A percentile compares a stretch with the other conserved stretches of the same genome.
These are phyloP conservation scores for Epiblema foenella DNA, from an alignment of 2,888 invertebrate genomes.

Conservation along the genomic window DNA sequence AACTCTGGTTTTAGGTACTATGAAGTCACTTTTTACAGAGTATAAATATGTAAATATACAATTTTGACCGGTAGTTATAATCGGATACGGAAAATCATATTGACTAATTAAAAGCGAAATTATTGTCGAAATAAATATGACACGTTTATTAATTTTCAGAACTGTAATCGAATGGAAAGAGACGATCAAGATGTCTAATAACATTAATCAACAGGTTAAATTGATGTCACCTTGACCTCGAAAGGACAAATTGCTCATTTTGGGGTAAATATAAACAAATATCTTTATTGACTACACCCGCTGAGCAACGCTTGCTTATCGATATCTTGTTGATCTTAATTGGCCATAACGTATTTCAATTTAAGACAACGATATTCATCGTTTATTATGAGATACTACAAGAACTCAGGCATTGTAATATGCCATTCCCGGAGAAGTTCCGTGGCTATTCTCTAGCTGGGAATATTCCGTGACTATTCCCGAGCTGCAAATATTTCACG, in stretches of 20 bases:
- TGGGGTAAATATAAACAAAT: not conserved
- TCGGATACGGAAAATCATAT: not conserved
- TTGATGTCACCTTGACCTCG: conserved; percentile 5
- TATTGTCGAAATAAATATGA: not conserved
- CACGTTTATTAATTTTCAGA: not conserved
- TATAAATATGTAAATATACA: not conserved
- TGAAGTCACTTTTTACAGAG: not conserved
- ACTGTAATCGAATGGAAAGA: not conserved
- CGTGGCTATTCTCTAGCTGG: too few relatives aligned
- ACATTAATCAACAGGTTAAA: conserved; percentile 4
- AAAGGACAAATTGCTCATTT: not conserved
- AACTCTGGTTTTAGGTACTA: not conserved
- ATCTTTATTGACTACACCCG: not conserved
- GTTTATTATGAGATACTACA: not conserved
- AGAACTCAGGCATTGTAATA: too few relatives aligned
- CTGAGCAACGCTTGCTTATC: not conserved
- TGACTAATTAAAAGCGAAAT: not conserved
- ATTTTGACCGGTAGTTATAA: too few relatives aligned
- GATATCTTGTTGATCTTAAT: conserved; percentile 5
- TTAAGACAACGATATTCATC: not conserved
- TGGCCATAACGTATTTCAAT: not conserved
- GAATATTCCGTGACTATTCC: too few relatives aligned
- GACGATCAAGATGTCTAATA: not conserved
- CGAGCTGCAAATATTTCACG: too few relatives aligned
- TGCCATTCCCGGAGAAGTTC: too few relatives aligned